Evolutionary conservation across 2,888 invertebrate genomes (phyloP).

Genomic region (Cephus rjabovi): DNA sequence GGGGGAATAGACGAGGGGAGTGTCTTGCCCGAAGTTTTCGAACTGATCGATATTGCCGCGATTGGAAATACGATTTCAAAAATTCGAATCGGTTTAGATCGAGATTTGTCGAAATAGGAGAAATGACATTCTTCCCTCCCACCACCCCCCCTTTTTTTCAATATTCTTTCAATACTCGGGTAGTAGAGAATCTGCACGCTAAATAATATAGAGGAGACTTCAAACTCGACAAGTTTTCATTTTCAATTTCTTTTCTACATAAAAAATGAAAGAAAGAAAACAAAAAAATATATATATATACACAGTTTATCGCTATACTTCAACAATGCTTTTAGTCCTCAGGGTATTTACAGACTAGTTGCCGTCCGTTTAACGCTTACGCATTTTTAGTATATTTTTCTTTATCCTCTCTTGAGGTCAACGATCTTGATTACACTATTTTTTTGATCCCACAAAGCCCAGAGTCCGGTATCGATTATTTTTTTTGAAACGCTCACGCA

Average conservation of each 20-base stretch:
- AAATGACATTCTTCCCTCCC: background rate
- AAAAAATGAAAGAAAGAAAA: background rate
- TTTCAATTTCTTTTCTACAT: constrained; percentile 5
- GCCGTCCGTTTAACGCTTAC: constrained; percentile 5
- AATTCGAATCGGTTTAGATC: background rate
- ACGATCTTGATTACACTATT: background rate
- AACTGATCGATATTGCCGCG: background rate
- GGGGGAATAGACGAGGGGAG: background rate
- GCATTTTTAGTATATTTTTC: constrained; percentile 2
- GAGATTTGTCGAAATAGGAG: background rate
- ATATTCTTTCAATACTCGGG: background rate
- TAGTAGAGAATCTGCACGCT: background rate
- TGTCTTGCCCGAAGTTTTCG: constrained; percentile 8
- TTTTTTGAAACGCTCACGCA: background rate
- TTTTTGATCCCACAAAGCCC: constrained; percentile 1
- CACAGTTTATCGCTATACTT: background rate
- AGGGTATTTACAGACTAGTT: constrained; percentile 22
- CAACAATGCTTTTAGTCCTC: constrained; percentile 35
- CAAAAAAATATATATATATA: background rate
- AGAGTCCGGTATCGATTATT: background rate
- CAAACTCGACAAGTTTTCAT: background rate
- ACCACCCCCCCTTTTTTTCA: background rate
- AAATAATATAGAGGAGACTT: background rate
- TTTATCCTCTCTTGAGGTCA: background rate
- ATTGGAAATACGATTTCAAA: background rate